These are phyloP conservation scores for Sciurus niger DNA, from an alignment of 2,113 vertebrate genomes.

Conservation along the genomic window DNA sequence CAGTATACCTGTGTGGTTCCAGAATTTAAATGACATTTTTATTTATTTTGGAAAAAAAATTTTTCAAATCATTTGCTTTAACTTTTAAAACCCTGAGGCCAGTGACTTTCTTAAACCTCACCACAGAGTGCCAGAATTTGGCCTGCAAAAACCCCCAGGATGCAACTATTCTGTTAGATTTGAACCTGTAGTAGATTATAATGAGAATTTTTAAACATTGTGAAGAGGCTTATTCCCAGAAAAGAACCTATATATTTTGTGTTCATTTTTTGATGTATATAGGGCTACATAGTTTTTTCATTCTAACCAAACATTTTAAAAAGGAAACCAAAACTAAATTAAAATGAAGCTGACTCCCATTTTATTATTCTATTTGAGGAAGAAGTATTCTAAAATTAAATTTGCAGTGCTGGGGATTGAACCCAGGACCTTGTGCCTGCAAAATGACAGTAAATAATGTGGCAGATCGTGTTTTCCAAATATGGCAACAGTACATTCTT, in stretches of 20 bases:
- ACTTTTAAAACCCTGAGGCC: not conserved
- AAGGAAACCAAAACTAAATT: constrained; percentile 44
- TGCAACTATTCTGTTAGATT: not conserved
- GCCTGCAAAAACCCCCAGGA: not conserved
- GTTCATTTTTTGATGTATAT: not conserved
- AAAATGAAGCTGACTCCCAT: not conserved
- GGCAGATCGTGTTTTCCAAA: constrained; percentile 54
- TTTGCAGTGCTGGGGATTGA: too few relatives aligned
- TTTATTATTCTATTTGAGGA: constrained; percentile 31
- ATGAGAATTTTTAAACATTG: constrained; percentile 1
- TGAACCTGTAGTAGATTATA: not conserved
- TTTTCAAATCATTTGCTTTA: constrained; percentile 4
- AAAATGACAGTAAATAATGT: not conserved
- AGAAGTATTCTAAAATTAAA: constrained; percentile 46
- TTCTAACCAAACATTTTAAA: constrained; percentile 37
- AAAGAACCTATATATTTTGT: not conserved
- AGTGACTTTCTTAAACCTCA: constrained; percentile 33
- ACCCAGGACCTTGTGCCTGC: not conserved
- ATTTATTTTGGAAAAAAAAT: not conserved
- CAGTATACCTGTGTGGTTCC: not conserved
- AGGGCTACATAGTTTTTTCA: constrained; percentile 30
- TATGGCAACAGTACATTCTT: not conserved
- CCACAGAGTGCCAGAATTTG: constrained; percentile 29
- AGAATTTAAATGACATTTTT: constrained; percentile 53
- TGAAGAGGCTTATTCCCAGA: constrained; percentile 21